Evolutionary conservation across 1,140 invertebrate species (phyloP), one percentile per base, ranked within the genome.

Genomic region (Zeugodacus cucurbitae): DNA sequence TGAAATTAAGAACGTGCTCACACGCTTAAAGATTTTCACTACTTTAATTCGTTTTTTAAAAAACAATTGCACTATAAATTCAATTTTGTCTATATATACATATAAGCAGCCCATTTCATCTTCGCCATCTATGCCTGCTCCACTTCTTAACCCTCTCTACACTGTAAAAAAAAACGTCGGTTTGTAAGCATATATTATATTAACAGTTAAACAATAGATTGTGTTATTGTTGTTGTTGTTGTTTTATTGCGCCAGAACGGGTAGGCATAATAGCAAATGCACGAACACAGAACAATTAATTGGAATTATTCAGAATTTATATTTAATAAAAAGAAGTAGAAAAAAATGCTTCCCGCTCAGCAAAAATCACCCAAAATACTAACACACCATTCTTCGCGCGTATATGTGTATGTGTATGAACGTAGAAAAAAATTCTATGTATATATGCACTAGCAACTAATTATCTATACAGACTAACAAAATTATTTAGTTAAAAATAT

Each of bases 61-160:
- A 82, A 82, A 82, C 74, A 82, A 82, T 82, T 82, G 74, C 74
- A 82, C 74, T 82, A 82, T 82, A 82, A 82, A 82, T 82, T 82
- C 74, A 82, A 82, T 82, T 82, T 82, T 82, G 41, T 82, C 37
- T 82, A 82, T 82, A 82, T 48, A 82, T 48, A 82, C 74, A 82
- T 82, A 82, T 82, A 82, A 82, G 74, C 74, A 82, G 74, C 74
- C 74, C 74, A 48, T 82, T 82, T 11, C n/a, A n/a, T n/a, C 48
- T 54, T 82, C 67, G 74, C 74, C 74, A 82, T 82, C 74, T 82
- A 48, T 82, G 74, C 74, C 74, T 82, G 41, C 41, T 48, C 74
- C 74, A 82, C 74, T 82, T 48, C 37, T 82, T 82, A 44, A 82
- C 41, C 74, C 74, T 82, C 74, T 82, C 74, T 82, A 82, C 74